phyloP scores from a whole-genome alignment of 2,113 vertebrate species.

The Zosterops hypoxanthus region DNA sequence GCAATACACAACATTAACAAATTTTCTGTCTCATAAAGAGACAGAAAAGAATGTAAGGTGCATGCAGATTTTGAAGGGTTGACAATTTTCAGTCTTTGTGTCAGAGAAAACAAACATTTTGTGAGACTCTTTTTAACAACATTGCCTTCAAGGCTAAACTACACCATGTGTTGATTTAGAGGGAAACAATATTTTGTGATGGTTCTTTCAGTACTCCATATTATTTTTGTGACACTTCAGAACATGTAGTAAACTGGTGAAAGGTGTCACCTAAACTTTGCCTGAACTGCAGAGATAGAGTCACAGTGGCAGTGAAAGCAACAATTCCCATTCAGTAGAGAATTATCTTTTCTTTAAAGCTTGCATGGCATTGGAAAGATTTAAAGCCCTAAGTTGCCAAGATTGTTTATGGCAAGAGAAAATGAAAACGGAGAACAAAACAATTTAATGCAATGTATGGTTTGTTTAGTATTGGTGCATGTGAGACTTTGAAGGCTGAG shows the following conservation, averaged over 20 bases:
- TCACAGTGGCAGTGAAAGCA: not conserved
- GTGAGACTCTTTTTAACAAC: not conserved
- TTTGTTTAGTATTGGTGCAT: not conserved
- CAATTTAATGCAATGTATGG: not conserved
- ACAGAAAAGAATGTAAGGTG: not conserved
- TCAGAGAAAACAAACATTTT: not conserved
- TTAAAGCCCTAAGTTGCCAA: not conserved
- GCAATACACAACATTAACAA: too few relatives aligned
- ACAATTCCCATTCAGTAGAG: not conserved
- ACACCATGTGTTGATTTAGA: not conserved
- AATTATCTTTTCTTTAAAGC: not conserved
- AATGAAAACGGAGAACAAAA: not conserved
- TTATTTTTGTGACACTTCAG: not conserved
- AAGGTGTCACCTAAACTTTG: not conserved
- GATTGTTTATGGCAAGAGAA: not conserved
- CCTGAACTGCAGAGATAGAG: not conserved
- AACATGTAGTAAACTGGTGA: not conserved
- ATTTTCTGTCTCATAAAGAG: not conserved
- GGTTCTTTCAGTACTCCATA: not conserved
- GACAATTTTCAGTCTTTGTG: not conserved
- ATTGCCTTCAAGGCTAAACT: not conserved
- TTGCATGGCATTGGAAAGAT: not conserved
- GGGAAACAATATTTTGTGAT: not conserved
- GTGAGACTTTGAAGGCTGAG: not conserved
- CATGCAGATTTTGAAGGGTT: not conserved